phyloP scores from a whole-genome alignment of 2,113 vertebrate species.

The Mirounga angustirostris region DNA sequence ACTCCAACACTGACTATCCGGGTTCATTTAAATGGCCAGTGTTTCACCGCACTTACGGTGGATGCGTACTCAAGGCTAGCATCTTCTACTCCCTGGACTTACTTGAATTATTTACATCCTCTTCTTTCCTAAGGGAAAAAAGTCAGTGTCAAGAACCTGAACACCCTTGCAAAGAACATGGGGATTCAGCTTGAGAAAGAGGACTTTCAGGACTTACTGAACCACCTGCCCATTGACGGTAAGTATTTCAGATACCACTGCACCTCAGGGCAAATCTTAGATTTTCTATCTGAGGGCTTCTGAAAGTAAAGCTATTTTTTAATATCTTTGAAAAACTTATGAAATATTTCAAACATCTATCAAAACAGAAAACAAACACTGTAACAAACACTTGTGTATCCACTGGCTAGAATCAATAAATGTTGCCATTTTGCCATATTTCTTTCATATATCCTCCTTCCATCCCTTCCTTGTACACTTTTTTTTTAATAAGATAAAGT shows the following conservation, averaged over 20 bases:
- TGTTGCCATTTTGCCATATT: not conserved
- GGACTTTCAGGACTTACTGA: slow-evolving; percentile 48
- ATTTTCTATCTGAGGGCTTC: not conserved
- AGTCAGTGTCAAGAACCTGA: not conserved
- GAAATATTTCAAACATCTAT: slow-evolving; percentile 27
- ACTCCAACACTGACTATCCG: not conserved
- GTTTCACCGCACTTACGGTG: not conserved
- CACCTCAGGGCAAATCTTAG: not conserved
- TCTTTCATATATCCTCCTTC: not conserved
- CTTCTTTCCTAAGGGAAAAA: slow-evolving; percentile 63
- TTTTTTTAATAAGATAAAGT: slow-evolving; percentile 15
- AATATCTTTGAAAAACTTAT: slow-evolving; percentile 22
- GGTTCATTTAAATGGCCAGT: not conserved
- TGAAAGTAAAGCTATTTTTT: not conserved
- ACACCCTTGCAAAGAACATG: not conserved
- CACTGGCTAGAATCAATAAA: not conserved
- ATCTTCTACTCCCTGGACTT: not conserved
- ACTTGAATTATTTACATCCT: not conserved
- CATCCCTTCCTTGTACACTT: not conserved
- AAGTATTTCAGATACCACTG: not conserved
- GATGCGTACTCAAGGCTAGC: not conserved
- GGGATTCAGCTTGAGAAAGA: slow-evolving; percentile 22
- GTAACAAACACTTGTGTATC: not conserved
- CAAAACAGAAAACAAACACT: not conserved
- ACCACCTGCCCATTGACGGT: slow-evolving; percentile 31